phyloP scores from a whole-genome alignment of 2,113 vertebrate genomes.

The Girardinichthys multiradiatus region DNA sequence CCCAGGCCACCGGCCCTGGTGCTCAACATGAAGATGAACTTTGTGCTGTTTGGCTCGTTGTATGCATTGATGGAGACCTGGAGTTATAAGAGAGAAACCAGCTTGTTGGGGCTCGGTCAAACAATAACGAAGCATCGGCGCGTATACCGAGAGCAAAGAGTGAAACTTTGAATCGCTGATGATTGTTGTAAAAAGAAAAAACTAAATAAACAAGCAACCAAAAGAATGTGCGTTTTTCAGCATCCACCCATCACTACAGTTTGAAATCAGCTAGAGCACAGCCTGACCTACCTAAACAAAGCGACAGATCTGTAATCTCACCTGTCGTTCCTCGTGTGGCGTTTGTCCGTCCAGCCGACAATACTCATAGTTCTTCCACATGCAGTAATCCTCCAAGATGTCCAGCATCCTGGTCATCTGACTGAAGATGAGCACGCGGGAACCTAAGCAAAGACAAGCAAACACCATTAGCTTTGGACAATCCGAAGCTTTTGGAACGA shows the following conservation, averaged over 20 bases:
- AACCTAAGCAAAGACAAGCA: conserved; percentile 78
- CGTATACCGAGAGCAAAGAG: too few species aligned
- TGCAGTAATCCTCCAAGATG: conserved; percentile 98
- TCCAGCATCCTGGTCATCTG: conserved; percentile 98
- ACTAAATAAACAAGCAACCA: neutral
- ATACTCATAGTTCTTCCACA: conserved; percentile 97
- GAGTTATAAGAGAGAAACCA: conserved; percentile 17
- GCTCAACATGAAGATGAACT: conserved; percentile 98
- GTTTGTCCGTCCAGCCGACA: conserved; percentile 97
- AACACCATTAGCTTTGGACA: neutral
- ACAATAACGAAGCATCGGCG: neutral
- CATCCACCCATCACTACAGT: too few species aligned
- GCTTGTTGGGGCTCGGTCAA: neutral
- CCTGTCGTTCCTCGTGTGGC: conserved; percentile 97
- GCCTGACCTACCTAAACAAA: neutral
- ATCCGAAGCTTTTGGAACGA: neutral
- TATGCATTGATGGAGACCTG: conserved; percentile 94
- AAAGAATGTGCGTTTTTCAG: too few species aligned
- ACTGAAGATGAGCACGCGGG: conserved; percentile 95
- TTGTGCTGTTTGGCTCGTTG: conserved; percentile 92
- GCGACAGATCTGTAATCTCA: conserved; percentile 44
- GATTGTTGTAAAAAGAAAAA: too few species aligned
- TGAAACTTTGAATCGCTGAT: too few species aligned
- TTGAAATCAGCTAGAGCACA: neutral
- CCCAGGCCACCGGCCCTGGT: conserved; percentile 96